Evolutionary conservation across 2,113 vertebrate species (phyloP).

Genomic region (Dipodomys stephensi): DNA sequence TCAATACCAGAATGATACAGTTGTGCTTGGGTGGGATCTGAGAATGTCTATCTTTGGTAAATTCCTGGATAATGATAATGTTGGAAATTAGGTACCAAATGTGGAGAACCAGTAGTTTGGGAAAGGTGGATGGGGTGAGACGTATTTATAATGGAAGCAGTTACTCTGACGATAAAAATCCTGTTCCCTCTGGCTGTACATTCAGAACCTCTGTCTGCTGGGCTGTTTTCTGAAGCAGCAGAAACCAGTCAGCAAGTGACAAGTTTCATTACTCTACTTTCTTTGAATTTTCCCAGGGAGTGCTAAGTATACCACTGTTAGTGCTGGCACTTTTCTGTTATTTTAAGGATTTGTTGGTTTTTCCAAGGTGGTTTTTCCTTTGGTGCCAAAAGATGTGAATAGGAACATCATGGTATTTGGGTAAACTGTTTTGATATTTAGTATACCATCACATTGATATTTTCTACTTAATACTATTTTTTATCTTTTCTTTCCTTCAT

Average conservation of each 20-base stretch:
- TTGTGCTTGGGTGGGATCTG: not conserved
- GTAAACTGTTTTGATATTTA: constrained; percentile 44
- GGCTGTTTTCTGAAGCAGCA: constrained; percentile 72
- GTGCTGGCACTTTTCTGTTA: constrained; percentile 68
- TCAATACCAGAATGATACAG: not conserved
- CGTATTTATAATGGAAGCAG: not conserved
- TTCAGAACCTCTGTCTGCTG: constrained; percentile 31
- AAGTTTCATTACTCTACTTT: constrained; percentile 63
- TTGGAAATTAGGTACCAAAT: not conserved
- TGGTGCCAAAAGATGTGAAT: constrained; percentile 44
- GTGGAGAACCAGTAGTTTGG: not conserved
- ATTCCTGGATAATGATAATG: not conserved
- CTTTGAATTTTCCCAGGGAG: constrained; percentile 78
- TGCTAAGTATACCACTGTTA: constrained; percentile 69
- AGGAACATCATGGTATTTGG: constrained; percentile 32
- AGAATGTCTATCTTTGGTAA: not conserved
- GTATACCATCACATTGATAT: constrained; percentile 27
- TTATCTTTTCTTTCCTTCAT: constrained; percentile 55
- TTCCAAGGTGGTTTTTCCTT: constrained; percentile 65
- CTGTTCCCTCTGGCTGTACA: constrained; percentile 37
- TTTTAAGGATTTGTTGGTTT: constrained; percentile 71
- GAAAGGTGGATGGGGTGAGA: not conserved
- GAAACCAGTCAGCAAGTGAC: constrained; percentile 76
- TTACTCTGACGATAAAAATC: constrained; percentile 36
- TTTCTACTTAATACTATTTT: constrained; percentile 62